Conservation (phyloP, 2,888 invertebrate genomes). For the Selenia dentaria region DNA sequence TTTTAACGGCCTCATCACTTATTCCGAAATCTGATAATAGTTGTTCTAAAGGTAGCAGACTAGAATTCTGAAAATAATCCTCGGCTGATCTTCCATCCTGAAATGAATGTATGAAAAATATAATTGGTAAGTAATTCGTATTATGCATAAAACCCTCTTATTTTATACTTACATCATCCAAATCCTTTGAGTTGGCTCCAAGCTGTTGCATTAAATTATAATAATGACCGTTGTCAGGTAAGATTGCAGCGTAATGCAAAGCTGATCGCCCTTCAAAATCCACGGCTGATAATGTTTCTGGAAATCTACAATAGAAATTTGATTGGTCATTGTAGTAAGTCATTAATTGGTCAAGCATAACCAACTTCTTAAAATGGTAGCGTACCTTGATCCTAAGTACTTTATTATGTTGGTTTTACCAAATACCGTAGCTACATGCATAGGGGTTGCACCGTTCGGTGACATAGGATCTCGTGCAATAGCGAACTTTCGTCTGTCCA, state of each 20-base stretch:
- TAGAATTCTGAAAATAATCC: conserved; percentile 89
- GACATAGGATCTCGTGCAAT: conserved; percentile 93
- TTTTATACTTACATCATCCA: conserved; percentile 89
- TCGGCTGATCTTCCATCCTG: conserved; percentile 92
- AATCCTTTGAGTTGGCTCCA: conserved; percentile 92
- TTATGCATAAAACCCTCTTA: too few species aligned
- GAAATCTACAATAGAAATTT: conserved; percentile 84
- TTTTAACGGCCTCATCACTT: conserved; percentile 86
- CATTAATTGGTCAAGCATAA: too few species aligned
- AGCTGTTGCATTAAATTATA: conserved; percentile 93
- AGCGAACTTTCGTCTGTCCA: conserved; percentile 96
- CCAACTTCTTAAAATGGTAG: neutral
- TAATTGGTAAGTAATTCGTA: too few species aligned
- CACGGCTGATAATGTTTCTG: conserved; percentile 92
- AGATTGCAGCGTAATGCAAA: conserved; percentile 93
- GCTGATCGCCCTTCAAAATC: conserved; percentile 94
- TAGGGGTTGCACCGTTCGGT: conserved; percentile 93
- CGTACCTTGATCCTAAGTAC: conserved; percentile 82
- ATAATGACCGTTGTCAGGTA: conserved; percentile 94
- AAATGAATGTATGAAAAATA: conserved; percentile 12
- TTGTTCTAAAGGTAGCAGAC: conserved; percentile 88
- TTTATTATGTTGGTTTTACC: conserved; percentile 92
- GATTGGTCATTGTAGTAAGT: neutral
- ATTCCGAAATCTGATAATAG: conserved; percentile 89
- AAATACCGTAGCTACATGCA: conserved; percentile 94